These are phyloP conservation scores for Trichogramma dendrolimi DNA, from an alignment of 2,888 invertebrate genomes.

Conservation along the genomic window DNA sequence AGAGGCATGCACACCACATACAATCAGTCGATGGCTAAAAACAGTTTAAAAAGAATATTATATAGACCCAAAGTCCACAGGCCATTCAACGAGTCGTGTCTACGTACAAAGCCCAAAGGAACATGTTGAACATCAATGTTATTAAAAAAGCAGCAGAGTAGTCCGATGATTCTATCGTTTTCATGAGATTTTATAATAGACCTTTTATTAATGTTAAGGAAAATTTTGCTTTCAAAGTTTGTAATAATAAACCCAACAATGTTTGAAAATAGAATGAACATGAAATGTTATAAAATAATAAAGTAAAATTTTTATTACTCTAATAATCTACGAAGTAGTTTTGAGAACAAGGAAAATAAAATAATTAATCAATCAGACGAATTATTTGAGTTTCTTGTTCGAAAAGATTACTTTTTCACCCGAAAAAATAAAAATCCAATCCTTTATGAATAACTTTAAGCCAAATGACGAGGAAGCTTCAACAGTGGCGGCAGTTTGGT, in stretches of 20 bases:
- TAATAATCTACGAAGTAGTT: not conserved
- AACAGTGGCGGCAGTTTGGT: too few species aligned
- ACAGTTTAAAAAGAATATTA: not conserved
- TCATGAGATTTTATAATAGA: constrained; percentile 5
- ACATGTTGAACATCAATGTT: not conserved
- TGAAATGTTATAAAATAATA: not conserved
- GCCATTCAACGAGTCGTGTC: constrained; percentile 3
- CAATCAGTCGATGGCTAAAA: constrained; percentile 9
- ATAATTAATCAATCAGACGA: not conserved
- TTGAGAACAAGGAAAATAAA: not conserved
- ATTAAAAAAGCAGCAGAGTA: constrained; percentile 7
- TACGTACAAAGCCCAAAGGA: constrained; percentile 6
- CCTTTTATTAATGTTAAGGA: not conserved
- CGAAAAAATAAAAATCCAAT: too few species aligned
- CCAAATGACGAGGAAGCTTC: rapidly evolving
- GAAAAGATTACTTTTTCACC: too few species aligned
- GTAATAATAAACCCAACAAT: not conserved
- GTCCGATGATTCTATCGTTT: not conserved
- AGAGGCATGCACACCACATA: constrained; percentile 1
- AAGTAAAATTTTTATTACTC: not conserved
- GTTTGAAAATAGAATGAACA: too few species aligned
- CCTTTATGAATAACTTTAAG: too few species aligned
- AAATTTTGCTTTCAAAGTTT: not conserved
- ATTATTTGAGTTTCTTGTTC: too few species aligned
- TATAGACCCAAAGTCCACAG: not conserved